Base-by-base conservation (phyloP, 2,797 vertebrate genomes). In the Rhynchonycteris naso region DNA sequence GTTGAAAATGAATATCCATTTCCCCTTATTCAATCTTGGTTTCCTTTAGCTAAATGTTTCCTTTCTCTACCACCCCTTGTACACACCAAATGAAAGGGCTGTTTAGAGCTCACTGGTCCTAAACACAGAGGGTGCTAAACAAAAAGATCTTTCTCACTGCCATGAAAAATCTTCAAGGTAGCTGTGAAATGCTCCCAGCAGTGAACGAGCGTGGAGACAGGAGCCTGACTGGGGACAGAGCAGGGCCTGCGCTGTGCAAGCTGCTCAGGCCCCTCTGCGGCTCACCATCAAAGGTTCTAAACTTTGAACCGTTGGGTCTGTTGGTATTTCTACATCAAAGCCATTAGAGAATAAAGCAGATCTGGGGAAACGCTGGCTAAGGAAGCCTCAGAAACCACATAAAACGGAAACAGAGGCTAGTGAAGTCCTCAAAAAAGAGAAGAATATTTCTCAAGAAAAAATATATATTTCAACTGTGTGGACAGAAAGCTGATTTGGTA, bases 101-200 rank as follows among this genome's bases (percentile, higher is more conserved):
- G 96, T 97, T 98, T 94, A 97, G 92, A 94, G 97, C 92, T 96
- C 72, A 52, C 19, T 96, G 95, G 97, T 95, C 96, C 98, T 96
- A 97, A 98, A 98, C 98, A 97, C 97, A 98, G 93, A 95, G 68
- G 26, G 52, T 95, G 84, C 50, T 84, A 97, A 96, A 98, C 95
- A 98, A 97, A 98, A 95, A 79, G 50, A 92, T 90, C 95, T 98
- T 97, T 99, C 96, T 98, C 97, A 96, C 88, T 59, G 90, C 50
- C 54, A 97, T 93, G 97, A 97, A 98, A 98, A 98, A 96, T 97
- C 97, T 98, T 97, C 98, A 97, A 93, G 96, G 81, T 87, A 95
- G 94, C 71, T 97, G 97, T 97, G 97, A 98, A 95, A 95, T 19
- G 68, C 84, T 95, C 38, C 81, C 24, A 24, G 78, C 85, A 83